phyloP scores from a whole-genome alignment of 1,140 invertebrate genomes.

The Drosophila orena region DNA sequence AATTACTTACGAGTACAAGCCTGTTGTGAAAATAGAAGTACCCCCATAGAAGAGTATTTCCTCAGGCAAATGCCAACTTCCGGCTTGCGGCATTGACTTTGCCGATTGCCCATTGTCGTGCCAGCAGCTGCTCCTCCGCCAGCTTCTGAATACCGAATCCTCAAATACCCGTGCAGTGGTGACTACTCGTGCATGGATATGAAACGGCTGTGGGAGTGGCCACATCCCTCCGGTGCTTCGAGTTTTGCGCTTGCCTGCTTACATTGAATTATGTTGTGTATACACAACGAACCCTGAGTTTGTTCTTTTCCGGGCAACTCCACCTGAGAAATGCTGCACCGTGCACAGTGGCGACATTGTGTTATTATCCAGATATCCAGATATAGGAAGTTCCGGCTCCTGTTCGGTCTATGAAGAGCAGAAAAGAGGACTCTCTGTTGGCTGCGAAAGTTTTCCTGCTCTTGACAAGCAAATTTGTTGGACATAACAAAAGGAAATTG shows the following conservation, averaged over 20 bases:
- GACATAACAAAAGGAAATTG: constrained; percentile 30
- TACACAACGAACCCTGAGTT: constrained; percentile 52
- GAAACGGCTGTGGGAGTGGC: constrained; percentile 40
- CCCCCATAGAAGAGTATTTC: not conserved
- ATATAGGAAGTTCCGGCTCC: constrained; percentile 34
- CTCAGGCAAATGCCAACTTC: constrained; percentile 27
- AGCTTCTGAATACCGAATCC: constrained; percentile 18
- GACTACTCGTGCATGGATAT: constrained; percentile 53
- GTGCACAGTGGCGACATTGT: constrained; percentile 37
- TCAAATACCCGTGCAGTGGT: constrained; percentile 20
- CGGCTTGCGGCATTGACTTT: constrained; percentile 56
- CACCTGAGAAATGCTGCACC: constrained; percentile 24
- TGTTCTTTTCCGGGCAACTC: constrained; percentile 21
- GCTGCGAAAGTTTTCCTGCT: constrained; percentile 38
- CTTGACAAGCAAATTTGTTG: constrained; percentile 45
- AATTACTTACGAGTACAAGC: not conserved
- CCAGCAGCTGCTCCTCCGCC: constrained; percentile 25
- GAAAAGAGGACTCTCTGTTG: not conserved
- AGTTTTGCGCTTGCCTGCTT: constrained; percentile 54
- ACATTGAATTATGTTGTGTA: constrained; percentile 70
- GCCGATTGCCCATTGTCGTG: constrained; percentile 59
- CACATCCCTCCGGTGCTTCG: constrained; percentile 35
- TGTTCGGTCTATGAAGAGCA: no score
- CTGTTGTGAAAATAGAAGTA: not conserved
- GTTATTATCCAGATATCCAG: constrained; percentile 50